Conservation (phyloP, 2,888 invertebrate genomes). For the Carcina quercana region DNA sequence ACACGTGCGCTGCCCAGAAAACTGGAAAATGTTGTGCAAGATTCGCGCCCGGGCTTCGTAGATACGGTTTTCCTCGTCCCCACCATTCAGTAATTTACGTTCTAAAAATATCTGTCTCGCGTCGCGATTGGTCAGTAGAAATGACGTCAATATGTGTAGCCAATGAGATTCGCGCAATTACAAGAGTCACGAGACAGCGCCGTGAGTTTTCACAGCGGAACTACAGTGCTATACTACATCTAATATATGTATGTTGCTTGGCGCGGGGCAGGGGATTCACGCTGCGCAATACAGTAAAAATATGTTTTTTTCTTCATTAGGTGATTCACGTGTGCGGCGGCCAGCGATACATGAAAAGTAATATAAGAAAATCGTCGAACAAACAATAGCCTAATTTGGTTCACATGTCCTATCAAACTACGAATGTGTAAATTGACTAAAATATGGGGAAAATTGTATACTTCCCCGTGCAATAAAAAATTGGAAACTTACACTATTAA, state of each 20-base stretch:
- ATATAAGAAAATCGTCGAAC: too few relatives aligned
- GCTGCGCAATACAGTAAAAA: slow-evolving; percentile 26
- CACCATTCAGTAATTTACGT: slow-evolving; percentile 36
- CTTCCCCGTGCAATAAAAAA: too few relatives aligned
- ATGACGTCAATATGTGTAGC: slow-evolving; percentile 53
- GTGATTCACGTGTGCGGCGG: too few relatives aligned
- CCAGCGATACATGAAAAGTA: too few relatives aligned
- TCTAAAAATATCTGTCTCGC: slow-evolving; percentile 58
- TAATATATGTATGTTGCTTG: background rate
- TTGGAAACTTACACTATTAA: too few relatives aligned
- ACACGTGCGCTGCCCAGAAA: slow-evolving; percentile 38
- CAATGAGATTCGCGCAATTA: slow-evolving; percentile 35
- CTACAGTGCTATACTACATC: background rate
- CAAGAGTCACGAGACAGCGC: slow-evolving; percentile 51
- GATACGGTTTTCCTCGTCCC: slow-evolving; percentile 59
- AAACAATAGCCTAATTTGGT: too few relatives aligned
- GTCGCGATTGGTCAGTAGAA: slow-evolving; percentile 37
- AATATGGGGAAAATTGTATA: too few relatives aligned
- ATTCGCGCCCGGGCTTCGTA: slow-evolving; percentile 26
- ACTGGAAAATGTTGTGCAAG: slow-evolving; percentile 64
- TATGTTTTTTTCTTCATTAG: too few relatives aligned
- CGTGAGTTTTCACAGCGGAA: slow-evolving; percentile 1
- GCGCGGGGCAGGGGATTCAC: slow-evolving; percentile 33
- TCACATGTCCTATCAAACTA: too few relatives aligned
- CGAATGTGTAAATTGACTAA: too few relatives aligned